phyloP scores from a whole-genome alignment of 2,113 vertebrate genomes.

The sheep (Ovis aries) region ARS-UI_Ramb_v3.0 NC_056056.1:46413001-46413500 shows the following conservation, averaged over 20 bases:
- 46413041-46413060: background rate
- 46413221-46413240: background rate
- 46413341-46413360: background rate
- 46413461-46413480: background rate
- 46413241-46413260: background rate
- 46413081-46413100: background rate
- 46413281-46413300: background rate
- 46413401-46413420: background rate
- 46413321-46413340: background rate
- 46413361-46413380: background rate
- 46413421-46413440: background rate
- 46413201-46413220: background rate
- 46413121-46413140: background rate
- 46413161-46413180: background rate
- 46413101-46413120: background rate
- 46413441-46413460: background rate
- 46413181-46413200: background rate
- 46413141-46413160: background rate
- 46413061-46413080: background rate
- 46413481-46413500: background rate
- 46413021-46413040: background rate
- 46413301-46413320: background rate
- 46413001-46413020: background rate
- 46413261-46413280: background rate
- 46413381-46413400: background rate